Percentiles rank a stretch among this genome's conserved stretches.
Evolutionary conservation across 2,797 vertebrate genomes (phyloP).

Genomic region (Dipus sagitta): DNA sequence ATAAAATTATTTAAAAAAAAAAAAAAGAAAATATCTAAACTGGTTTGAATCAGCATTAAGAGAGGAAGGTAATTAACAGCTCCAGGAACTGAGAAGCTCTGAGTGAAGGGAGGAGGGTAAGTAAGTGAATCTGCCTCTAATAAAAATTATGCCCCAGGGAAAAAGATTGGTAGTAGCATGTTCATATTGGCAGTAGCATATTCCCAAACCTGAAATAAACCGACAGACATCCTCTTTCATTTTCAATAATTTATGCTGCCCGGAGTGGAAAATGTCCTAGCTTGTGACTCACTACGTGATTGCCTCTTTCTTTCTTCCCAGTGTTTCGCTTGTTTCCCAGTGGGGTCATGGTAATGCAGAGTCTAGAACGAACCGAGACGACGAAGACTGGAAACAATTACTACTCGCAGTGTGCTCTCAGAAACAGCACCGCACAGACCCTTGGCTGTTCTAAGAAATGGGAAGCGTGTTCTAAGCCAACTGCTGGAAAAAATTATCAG

Average conservation of each 20-base stretch:
- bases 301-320: constrained; percentile 1
- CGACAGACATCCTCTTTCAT: constrained; percentile 68
- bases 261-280: constrained; percentile 67
- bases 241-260: constrained; percentile 61
- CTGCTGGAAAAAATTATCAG: constrained; percentile 76
- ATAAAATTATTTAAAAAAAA: too few species aligned
- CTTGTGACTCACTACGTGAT: constrained; percentile 70
- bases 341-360: constrained; percentile 60
- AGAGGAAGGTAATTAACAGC: constrained; percentile 55
- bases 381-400: constrained; percentile 80
- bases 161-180: constrained; percentile 67
- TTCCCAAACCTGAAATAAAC: constrained; percentile 75
- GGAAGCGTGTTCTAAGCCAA: constrained; percentile 65
- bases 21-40: constrained; percentile 47
- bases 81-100: constrained; percentile 22
- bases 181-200: constrained; percentile 66
- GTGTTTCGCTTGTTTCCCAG: constrained; percentile 52
- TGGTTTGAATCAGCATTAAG: constrained; percentile 68
- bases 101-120: constrained; percentile 29
- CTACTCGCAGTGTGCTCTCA: constrained; percentile 60
- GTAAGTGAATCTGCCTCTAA: constrained; percentile 63
- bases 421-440: constrained; percentile 72
- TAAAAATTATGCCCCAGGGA: constrained; percentile 55
- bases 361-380: constrained; percentile 61
- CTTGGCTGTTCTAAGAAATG: constrained; percentile 75